phyloP scores from a whole-genome alignment of 1,140 invertebrate species.

The Eriosoma lanigerum region DNA sequence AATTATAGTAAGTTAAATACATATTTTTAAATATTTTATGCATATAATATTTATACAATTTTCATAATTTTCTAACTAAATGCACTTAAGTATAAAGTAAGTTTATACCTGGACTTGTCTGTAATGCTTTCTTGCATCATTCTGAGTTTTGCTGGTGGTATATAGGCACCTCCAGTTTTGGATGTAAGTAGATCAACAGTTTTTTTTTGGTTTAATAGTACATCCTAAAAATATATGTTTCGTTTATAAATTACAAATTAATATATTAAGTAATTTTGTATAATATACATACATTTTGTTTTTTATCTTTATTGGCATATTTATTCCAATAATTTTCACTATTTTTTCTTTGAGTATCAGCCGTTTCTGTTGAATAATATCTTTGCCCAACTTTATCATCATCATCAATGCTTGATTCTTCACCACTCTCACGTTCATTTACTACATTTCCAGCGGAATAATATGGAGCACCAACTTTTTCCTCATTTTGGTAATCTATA shows the following conservation, averaged over 20 bases:
- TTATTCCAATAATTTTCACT: conserved; percentile 59
- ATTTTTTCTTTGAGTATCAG: conserved; percentile 53
- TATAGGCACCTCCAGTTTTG: conserved; percentile 94
- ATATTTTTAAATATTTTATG: too few relatives aligned
- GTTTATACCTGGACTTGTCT: conserved; percentile 73
- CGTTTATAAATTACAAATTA: not conserved
- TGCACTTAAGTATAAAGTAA: too few relatives aligned
- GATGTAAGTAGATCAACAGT: conserved; percentile 65
- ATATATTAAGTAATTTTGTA: not conserved
- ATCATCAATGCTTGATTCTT: conserved; percentile 35
- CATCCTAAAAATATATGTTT: not conserved
- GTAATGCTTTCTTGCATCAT: conserved; percentile 94
- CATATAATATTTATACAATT: too few relatives aligned
- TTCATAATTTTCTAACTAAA: too few relatives aligned
- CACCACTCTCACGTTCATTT: conserved; percentile 41
- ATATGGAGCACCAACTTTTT: conserved; percentile 52
- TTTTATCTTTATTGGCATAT: conserved; percentile 55
- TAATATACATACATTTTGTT: conserved; percentile 42
- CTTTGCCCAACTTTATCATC: conserved; percentile 53
- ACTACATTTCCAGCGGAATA: conserved; percentile 41
- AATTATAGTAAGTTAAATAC: too few relatives aligned
- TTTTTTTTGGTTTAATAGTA: conserved; percentile 50
- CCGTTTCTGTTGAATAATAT: conserved; percentile 53
- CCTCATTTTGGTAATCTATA: conserved; percentile 29
- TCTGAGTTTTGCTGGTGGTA: conserved; percentile 91